Conservation (phyloP, 2,888 invertebrate genomes). For the Ophioninae sp. region DNA sequence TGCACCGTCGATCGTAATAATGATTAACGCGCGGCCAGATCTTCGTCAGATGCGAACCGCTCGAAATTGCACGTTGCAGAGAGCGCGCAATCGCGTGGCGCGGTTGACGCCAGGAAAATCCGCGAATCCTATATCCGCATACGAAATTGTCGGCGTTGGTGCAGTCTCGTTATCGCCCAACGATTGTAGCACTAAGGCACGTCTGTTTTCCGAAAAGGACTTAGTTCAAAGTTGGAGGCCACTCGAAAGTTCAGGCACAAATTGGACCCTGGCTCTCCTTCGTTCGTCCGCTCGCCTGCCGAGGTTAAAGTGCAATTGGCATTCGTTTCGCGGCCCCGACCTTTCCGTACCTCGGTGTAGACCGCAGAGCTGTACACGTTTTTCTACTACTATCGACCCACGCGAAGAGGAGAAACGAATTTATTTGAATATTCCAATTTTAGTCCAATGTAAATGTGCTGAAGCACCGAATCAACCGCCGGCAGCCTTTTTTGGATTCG, state of each 20-base stretch:
- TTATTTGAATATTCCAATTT: too few relatives aligned
- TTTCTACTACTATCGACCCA: neutral
- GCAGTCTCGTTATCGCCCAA: slow-evolving; percentile 73
- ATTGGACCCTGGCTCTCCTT: slow-evolving; percentile 72
- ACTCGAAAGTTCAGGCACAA: slow-evolving; percentile 77
- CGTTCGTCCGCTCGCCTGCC: slow-evolving; percentile 59
- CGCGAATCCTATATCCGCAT: neutral
- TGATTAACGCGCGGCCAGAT: neutral
- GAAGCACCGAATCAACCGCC: too few relatives aligned
- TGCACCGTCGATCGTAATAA: too few relatives aligned
- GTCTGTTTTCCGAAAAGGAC: slow-evolving; percentile 71
- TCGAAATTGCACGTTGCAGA: too few relatives aligned
- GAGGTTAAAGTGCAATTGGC: slow-evolving; percentile 79
- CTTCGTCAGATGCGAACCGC: too few relatives aligned
- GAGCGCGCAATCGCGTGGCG: neutral
- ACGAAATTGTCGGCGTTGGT: slow-evolving; percentile 27
- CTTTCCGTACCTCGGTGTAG: slow-evolving; percentile 66
- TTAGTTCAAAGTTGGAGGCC: slow-evolving; percentile 77
- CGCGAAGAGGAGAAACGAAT: too few relatives aligned
- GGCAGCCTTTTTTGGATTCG: too few relatives aligned
- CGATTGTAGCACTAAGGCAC: slow-evolving; percentile 69
- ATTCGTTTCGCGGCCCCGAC: slow-evolving; percentile 69
- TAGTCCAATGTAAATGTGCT: too few relatives aligned
- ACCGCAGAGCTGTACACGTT: slow-evolving; percentile 1
- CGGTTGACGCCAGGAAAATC: neutral